These are phyloP conservation scores for Venustoraphidia nigricollis DNA, from an alignment of 2,888 invertebrate species.

Conservation along the genomic window DNA sequence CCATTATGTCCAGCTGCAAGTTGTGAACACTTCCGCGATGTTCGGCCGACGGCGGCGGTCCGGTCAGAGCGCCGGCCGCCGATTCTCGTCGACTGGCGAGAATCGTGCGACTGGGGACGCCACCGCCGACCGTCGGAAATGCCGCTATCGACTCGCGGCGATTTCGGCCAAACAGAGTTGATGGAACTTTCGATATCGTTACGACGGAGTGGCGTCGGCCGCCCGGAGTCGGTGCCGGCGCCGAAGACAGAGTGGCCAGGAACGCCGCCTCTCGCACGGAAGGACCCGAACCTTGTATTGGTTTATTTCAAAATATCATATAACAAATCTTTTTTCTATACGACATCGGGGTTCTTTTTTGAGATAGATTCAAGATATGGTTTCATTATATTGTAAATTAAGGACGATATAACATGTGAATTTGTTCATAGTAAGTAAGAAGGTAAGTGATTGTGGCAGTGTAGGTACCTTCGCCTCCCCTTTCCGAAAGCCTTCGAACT, in stretches of 20 bases:
- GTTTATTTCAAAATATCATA: too few relatives aligned
- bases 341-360: too few relatives aligned
- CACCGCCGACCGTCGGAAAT: constrained; percentile 42
- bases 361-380: too few relatives aligned
- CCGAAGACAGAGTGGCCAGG: constrained; percentile 63
- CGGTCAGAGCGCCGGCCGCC: constrained; percentile 26
- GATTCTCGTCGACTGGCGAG: constrained; percentile 24
- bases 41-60: constrained; percentile 58
- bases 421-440: too few relatives aligned
- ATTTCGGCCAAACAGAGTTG: constrained; percentile 58
- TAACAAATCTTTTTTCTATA: too few relatives aligned
- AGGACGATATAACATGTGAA: too few relatives aligned
- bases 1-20: constrained; percentile 75
- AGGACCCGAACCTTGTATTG: constrained; percentile 35
- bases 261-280: constrained; percentile 69
- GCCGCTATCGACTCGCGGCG: constrained; percentile 72
- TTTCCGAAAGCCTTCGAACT: constrained; percentile 67
- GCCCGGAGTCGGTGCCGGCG: constrained; percentile 53
- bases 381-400: too few relatives aligned
- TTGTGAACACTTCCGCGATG: constrained; percentile 65
- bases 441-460: too few relatives aligned
- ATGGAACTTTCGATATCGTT: constrained; percentile 69
- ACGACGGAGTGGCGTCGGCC: constrained; percentile 75
- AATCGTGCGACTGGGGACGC: constrained; percentile 26
- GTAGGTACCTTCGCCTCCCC: constrained; percentile 46